These are phyloP conservation scores for Yoshiicerus persimilis DNA, from an alignment of 1,140 invertebrate species.

Conservation along the genomic window DNA sequence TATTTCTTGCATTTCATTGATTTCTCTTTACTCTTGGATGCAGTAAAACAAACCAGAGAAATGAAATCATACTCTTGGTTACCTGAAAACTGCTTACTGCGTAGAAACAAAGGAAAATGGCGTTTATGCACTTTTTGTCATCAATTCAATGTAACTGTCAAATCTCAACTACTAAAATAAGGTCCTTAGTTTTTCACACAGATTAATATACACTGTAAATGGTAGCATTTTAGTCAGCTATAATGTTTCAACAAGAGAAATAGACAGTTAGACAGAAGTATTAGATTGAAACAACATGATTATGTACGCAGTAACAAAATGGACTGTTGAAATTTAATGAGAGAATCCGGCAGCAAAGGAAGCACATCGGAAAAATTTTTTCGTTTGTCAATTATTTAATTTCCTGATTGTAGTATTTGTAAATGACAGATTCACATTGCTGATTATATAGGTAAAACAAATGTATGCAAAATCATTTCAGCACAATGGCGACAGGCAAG, in stretches of 20 bases:
- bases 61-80: not conserved
- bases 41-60: not conserved
- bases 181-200: not conserved
- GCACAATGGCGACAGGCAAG: no score
- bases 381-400: conserved; percentile 34
- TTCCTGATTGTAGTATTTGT: conserved; percentile 31
- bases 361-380: conserved; percentile 24
- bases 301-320: conserved; percentile 6
- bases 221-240: not conserved
- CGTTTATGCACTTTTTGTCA: not conserved
- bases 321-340: conserved; percentile 39
- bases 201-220: not conserved
- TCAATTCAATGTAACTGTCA: not conserved
- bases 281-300: conserved; percentile 34
- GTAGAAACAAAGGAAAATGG: not conserved
- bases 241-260: not conserved
- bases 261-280: not conserved
- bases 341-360: conserved; percentile 29
- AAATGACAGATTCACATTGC: no score
- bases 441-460: no score
- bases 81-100: no score
- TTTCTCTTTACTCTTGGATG: not conserved
- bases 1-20: not conserved
- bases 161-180: no score
- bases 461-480: no score